Percentiles rank a stretch among this genome's conserved stretches.
These are phyloP conservation scores for Seladonia tumulorum DNA, from an alignment of 2,888 invertebrate genomes.

Conservation along the genomic window DNA sequence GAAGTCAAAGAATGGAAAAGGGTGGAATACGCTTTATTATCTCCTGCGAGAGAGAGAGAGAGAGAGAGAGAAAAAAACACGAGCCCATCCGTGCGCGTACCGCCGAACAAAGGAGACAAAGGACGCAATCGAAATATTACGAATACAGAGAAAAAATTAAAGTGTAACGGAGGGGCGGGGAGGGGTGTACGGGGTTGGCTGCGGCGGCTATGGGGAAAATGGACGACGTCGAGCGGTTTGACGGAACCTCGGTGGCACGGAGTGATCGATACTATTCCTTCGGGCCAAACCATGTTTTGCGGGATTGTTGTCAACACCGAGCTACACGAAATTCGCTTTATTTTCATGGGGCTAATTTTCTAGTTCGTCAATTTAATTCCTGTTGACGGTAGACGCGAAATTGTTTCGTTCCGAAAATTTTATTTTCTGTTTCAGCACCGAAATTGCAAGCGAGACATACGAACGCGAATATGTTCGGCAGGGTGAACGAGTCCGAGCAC, in stretches of 20 bases:
- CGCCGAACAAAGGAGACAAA: conserved; percentile 63
- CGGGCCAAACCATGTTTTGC: neutral
- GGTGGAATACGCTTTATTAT: conserved; percentile 68
- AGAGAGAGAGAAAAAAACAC: conserved; percentile 46
- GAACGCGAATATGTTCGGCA: conserved; percentile 45
- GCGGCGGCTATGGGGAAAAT: neutral
- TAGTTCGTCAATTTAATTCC: neutral
- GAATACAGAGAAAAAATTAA: conserved; percentile 49
- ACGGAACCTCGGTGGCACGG: neutral
- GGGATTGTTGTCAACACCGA: neutral
- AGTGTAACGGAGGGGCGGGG: conserved; percentile 17
- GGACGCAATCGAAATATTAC: conserved; percentile 68
- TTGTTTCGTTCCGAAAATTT: no score
- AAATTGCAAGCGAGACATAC: conserved; percentile 35
- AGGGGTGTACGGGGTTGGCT: no score
- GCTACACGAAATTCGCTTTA: neutral
- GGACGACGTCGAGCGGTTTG: neutral
- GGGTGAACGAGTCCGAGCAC: conserved; percentile 60
- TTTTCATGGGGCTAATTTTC: neutral
- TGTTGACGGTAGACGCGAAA: no score
- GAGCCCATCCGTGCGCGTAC: conserved; percentile 35
- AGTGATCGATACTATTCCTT: conserved; percentile 18
- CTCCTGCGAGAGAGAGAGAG: conserved; percentile 52
- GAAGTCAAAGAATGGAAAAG: conserved; percentile 31
- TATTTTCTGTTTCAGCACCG: no score